A percentile compares a stretch with the other conserved stretches of the same genome.
Evolutionary conservation across 2,113 vertebrate genomes (phyloP).

Genomic region (Sarotherodon lohbergeri): DNA sequence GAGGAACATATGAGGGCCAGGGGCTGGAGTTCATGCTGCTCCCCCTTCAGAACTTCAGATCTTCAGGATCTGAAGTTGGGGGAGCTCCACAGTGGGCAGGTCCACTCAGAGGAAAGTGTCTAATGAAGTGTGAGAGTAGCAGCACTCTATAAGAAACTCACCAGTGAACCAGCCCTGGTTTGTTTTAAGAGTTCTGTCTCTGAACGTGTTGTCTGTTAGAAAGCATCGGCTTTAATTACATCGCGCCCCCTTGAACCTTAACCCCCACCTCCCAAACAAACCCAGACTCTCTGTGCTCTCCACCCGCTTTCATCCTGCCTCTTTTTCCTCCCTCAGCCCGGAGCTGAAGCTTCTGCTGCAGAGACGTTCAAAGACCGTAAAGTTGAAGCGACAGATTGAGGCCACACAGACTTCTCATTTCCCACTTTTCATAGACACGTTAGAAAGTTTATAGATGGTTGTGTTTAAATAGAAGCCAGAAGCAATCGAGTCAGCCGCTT

Average conservation of each 20-base stretch:
- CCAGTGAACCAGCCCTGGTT: background rate
- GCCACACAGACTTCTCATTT: conserved; percentile 34
- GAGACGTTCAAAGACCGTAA: background rate
- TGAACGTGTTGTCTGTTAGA: background rate
- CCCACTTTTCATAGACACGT: conserved; percentile 39
- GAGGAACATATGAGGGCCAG: background rate
- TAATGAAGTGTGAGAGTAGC: background rate
- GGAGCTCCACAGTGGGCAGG: background rate
- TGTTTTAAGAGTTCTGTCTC: background rate
- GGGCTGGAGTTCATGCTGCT: background rate
- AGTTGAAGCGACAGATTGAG: background rate
- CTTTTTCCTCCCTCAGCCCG: background rate
- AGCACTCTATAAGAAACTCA: background rate
- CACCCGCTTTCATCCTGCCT: background rate
- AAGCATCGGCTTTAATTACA: background rate
- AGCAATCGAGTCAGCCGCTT: conserved; percentile 5
- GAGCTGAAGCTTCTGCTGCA: background rate
- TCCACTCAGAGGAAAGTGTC: background rate
- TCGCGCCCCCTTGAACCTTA: background rate
- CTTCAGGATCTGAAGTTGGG: background rate
- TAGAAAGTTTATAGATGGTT: conserved; percentile 30
- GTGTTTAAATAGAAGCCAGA: conserved; percentile 8
- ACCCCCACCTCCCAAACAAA: background rate
- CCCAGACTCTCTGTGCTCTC: background rate
- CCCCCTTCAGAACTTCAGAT: background rate